Evolutionary conservation across 2,797 vertebrate species (phyloP).

Genomic region (Danionella dracula): DNA sequence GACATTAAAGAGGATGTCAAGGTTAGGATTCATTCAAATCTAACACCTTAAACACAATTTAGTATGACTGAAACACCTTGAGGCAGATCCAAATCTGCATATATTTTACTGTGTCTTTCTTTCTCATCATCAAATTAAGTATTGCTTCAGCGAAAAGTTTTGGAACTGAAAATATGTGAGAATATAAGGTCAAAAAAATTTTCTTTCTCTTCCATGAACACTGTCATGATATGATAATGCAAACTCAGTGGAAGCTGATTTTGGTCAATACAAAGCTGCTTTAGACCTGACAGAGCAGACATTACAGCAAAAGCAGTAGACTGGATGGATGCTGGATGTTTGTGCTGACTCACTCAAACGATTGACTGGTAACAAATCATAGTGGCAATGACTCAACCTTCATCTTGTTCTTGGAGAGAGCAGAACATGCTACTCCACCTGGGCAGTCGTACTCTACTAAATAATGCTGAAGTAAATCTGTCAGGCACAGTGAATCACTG

Average conservation of each 20-base stretch:
- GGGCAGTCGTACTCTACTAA: background rate
- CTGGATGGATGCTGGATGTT: constrained; percentile 17
- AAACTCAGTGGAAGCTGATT: constrained; percentile 13
- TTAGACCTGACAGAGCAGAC: background rate
- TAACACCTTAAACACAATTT: background rate
- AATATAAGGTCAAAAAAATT: too few species aligned
- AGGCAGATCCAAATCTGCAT: background rate
- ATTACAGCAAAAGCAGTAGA: background rate
- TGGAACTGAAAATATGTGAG: background rate
- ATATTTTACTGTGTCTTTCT: background rate
- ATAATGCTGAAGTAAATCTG: constrained; percentile 10
- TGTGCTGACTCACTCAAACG: constrained; percentile 45
- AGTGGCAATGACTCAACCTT: constrained; percentile 31
- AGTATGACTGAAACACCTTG: background rate
- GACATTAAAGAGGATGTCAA: background rate
- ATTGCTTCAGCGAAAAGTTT: too few species aligned
- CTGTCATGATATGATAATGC: background rate
- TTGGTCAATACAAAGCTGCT: background rate
- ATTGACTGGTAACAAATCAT: constrained; percentile 40
- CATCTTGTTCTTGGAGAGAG: constrained; percentile 13
- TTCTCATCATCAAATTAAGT: background rate
- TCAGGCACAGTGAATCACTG: constrained; percentile 2
- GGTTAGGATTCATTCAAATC: background rate
- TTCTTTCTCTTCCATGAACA: background rate
- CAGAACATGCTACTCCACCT: constrained; percentile 12